Base-by-base conservation (phyloP, 2,113 vertebrate species). In the Otocyon megalotis region DNA sequence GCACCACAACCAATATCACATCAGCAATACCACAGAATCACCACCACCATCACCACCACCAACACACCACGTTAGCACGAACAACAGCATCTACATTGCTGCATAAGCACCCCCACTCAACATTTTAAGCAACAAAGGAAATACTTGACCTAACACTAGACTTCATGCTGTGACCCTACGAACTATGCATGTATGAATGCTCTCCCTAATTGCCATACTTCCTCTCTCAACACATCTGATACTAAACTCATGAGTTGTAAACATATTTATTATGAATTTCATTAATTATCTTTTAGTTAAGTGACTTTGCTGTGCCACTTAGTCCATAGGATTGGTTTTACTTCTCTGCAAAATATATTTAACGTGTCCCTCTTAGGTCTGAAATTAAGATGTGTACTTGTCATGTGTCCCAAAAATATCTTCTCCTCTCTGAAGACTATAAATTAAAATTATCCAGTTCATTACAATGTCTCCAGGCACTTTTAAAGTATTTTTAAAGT, bases 201-300 rank as follows among this genome's bases (percentile, higher is more conserved):
- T 14, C n/a, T 20, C 28, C 12, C 15, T 8, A 0, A 3, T 4
- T 8, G 8, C 2, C 30, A 0, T 2, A 0, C 2, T 32, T 7
- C 28, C 12, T 14, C 26, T 15, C 20, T 77, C 54, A 17, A 1
- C 9, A 1, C 3, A 5, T 5, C 50, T 50, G 30, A 28, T 14
- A 17, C 26, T 9, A 5, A 86, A 43, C n/a, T 35, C 28, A 1
- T 0, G 28, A 26, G 20, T 1, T 22, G 10, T 3, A 32, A 11
- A 24, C 37, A 32, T 35, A n/a, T 32, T 53, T 35, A 10, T 26
- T 37, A 9, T 63, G 48, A 69, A n/a, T 37, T 76, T 97, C 50
- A 30, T 30, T 43, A 35, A 50, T 13, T 54, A 13, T 13, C 35
- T 88, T 30, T 53, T 35, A 53, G 76, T 37, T 22, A 74, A 86